These are phyloP conservation scores for Oncorhynchus kisutch DNA, from an alignment of 2,113 vertebrate genomes.

Conservation along the genomic window DNA sequence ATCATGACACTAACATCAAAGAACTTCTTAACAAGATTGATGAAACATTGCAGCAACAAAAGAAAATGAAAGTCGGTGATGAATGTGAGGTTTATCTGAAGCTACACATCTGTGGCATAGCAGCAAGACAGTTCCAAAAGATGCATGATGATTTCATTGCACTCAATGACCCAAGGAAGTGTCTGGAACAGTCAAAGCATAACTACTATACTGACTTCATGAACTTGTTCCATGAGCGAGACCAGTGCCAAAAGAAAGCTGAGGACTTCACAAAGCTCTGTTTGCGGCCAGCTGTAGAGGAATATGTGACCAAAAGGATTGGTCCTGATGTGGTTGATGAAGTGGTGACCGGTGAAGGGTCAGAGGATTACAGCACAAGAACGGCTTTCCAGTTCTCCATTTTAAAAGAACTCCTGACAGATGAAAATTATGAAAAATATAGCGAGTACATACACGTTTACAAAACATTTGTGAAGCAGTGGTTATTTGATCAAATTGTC, in stretches of 20 bases:
- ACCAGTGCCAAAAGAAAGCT: conserved; percentile 45
- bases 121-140: too few relatives aligned
- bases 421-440: conserved; percentile 1
- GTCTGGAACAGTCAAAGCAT: too few relatives aligned
- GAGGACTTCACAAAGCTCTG: conserved; percentile 13
- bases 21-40: not conserved
- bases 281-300: not conserved
- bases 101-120: too few relatives aligned
- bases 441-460: not conserved
- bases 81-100: too few relatives aligned
- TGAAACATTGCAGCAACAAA: fast-evolving
- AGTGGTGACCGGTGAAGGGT: not conserved
- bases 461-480: not conserved
- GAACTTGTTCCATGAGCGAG: not conserved
- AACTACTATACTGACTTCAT: not conserved
- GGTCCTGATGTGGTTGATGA: too few relatives aligned
- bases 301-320: too few relatives aligned
- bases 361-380: not conserved
- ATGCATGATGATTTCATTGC: too few relatives aligned
- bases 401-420: not conserved
- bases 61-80: fast-evolving
- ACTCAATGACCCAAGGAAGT: too few relatives aligned
- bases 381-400: too few relatives aligned
- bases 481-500: too few relatives aligned
- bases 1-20: conserved; percentile 20